Evolutionary conservation across 53 echinoderm and acorn worm genomes (phyloP).

Genomic region (Apostichopus leukothele): DNA sequence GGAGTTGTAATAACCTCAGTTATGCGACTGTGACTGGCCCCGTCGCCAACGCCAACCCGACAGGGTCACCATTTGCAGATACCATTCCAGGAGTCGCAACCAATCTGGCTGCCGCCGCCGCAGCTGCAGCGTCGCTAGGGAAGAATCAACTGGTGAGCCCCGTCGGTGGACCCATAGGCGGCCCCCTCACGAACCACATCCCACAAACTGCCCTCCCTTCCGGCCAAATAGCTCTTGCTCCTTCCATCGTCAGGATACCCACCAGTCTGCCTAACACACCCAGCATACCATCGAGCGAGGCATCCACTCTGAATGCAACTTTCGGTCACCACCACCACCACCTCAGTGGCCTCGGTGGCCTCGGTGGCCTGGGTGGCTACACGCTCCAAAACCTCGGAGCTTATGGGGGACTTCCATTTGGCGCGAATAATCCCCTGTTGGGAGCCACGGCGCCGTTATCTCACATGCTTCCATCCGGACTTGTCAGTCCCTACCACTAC

Average conservation of each 20-base stretch:
- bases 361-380: slow-evolving; percentile 60
- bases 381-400: slow-evolving; percentile 62
- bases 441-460: slow-evolving; percentile 78
- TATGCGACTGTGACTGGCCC: slow-evolving; percentile 95
- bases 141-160: slow-evolving; percentile 33
- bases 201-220: slow-evolving; percentile 68
- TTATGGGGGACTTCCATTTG: slow-evolving; percentile 63
- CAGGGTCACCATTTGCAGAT: slow-evolving; percentile 96
- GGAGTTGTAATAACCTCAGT: slow-evolving; percentile 99
- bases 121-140: slow-evolving; percentile 62
- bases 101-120: slow-evolving; percentile 72
- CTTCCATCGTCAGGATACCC: slow-evolving; percentile 62
- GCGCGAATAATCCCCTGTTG: slow-evolving; percentile 73
- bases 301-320: slow-evolving; percentile 60
- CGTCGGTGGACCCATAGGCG: slow-evolving; percentile 7
- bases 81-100: slow-evolving; percentile 77
- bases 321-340: slow-evolving; percentile 49
- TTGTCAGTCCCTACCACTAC: slow-evolving; percentile 84
- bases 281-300: slow-evolving; percentile 48
- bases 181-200: slow-evolving; percentile 39
- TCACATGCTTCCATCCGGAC: slow-evolving; percentile 81
- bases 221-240: slow-evolving; percentile 55
- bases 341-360: too few relatives aligned
- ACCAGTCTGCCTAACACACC: slow-evolving; percentile 53
- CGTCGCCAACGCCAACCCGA: slow-evolving; percentile 97